Conservation (phyloP, 2,888 invertebrate genomes). For the Limenitis camilla region DNA sequence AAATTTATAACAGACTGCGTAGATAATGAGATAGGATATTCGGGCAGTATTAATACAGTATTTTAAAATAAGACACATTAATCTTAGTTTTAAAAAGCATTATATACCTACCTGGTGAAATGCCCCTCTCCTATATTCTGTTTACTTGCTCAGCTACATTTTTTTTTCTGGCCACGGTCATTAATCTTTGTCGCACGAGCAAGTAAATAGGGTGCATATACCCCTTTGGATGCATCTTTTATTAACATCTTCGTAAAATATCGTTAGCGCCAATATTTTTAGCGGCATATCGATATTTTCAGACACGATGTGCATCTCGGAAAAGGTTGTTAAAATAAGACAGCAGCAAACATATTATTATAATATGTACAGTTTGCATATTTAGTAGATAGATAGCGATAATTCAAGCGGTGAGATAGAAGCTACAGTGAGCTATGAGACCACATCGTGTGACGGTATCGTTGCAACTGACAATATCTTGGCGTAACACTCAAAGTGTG, state of each 20-base stretch:
- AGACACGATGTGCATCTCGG: constrained; percentile 16
- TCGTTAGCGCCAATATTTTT: constrained; percentile 33
- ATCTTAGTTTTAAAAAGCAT: constrained; percentile 22
- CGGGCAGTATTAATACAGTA: constrained; percentile 51
- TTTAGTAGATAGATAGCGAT: constrained; percentile 18
- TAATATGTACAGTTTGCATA: constrained; percentile 23
- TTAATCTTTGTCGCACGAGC: constrained; percentile 24
- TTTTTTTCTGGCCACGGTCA: constrained; percentile 25
- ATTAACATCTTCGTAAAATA: constrained; percentile 32
- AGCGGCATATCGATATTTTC: constrained; percentile 24
- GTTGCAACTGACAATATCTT: constrained; percentile 33
- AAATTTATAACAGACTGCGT: constrained; percentile 27
- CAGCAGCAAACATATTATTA: constrained; percentile 5
- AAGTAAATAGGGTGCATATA: constrained; percentile 30
- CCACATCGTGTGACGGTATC: constrained; percentile 29
- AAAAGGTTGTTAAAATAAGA: constrained; percentile 15
- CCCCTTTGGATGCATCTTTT: constrained; percentile 16
- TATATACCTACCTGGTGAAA: constrained; percentile 36
- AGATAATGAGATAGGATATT: constrained; percentile 30
- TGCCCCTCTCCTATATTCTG: constrained; percentile 38
- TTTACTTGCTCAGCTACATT: constrained; percentile 36
- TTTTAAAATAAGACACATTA: constrained; percentile 32
- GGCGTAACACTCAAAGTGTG: constrained; percentile 26
- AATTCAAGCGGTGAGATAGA: constrained; percentile 19
- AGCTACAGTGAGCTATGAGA: constrained; percentile 19